Conservation (phyloP, 1,140 invertebrate genomes). For the Oncopeltus fasciatus region DNA sequence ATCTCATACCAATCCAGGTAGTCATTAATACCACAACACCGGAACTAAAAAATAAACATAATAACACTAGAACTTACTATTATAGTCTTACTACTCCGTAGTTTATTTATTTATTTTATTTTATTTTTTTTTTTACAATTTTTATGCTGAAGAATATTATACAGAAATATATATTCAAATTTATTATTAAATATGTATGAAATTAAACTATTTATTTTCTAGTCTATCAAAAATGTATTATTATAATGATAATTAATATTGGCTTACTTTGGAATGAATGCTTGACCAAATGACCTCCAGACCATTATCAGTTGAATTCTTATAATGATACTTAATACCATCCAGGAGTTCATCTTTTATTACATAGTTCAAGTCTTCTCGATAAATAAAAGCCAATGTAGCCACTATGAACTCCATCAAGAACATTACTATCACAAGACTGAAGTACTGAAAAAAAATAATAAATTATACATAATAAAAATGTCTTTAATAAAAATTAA, state of each 20-base stretch:
- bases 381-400: conserved; percentile 60
- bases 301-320: conserved; percentile 35
- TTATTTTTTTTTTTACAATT: no score
- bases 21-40: conserved; percentile 70
- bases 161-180: not conserved
- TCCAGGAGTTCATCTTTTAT: conserved; percentile 49
- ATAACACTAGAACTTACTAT: no score
- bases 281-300: conserved; percentile 55
- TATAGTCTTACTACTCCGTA: no score
- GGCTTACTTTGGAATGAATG: conserved; percentile 49
- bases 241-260: not conserved
- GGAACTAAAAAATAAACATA: conserved; percentile 48
- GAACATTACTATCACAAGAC: conserved; percentile 64
- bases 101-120: no score
- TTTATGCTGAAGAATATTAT: no score
- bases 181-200: not conserved
- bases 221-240: no score
- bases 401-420: conserved; percentile 62
- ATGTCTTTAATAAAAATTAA: no score
- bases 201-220: no score
- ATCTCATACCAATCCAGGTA: conserved; percentile 74
- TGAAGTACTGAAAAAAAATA: conserved; percentile 55
- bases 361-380: conserved; percentile 46
- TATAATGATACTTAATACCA: conserved; percentile 52
- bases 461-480: no score